phyloP scores from a whole-genome alignment of 2,888 invertebrate species.

The Biston betularia region DNA sequence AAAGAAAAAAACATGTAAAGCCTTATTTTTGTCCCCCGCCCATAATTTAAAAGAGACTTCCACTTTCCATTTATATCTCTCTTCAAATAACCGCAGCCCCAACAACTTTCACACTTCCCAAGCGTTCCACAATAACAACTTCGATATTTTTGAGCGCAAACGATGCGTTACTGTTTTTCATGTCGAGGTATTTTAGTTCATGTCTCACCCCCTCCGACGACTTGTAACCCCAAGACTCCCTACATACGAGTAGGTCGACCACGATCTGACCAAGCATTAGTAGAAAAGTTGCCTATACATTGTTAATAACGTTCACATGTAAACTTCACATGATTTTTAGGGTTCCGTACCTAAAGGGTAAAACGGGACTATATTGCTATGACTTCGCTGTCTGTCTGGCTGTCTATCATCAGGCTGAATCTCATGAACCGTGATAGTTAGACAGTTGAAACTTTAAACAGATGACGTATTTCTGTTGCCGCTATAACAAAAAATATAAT shows the following conservation, averaged over 20 bases:
- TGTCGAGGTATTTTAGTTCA: constrained; percentile 12
- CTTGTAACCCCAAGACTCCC: background rate
- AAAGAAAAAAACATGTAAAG: background rate
- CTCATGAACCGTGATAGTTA: no score
- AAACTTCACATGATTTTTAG: no score
- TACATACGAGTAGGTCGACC: background rate
- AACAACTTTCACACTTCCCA: background rate
- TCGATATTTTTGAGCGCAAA: constrained; percentile 17
- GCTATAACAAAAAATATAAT: no score
- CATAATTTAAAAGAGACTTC: background rate
- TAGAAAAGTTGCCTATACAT: background rate
- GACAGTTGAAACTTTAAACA: no score
- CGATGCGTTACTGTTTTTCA: constrained; percentile 17
- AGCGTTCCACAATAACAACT: constrained; percentile 9
- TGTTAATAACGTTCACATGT: no score
- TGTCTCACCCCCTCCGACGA: background rate
- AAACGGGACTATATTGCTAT: no score
- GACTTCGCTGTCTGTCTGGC: no score
- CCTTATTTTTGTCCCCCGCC: background rate
- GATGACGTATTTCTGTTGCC: no score
- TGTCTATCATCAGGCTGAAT: no score
- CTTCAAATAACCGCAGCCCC: background rate
- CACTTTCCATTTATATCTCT: background rate
- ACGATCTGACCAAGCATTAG: background rate
- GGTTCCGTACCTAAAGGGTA: no score